Conservation (phyloP, 2,888 invertebrate species). For the Gastrophysa polygoni region DNA sequence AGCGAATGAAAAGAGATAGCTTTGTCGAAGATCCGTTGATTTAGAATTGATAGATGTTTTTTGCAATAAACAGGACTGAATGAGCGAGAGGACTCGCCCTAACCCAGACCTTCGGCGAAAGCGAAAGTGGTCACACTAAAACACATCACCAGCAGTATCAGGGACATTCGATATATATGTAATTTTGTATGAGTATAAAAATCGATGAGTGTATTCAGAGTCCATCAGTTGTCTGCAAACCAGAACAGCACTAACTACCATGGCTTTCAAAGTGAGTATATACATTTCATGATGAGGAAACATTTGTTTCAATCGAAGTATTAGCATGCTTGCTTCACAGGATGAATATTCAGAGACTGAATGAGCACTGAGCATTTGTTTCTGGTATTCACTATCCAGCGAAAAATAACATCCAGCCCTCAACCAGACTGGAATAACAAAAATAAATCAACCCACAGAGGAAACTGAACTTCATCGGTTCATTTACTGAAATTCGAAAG, state of each 20-base stretch:
- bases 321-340: too few relatives aligned
- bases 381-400: too few relatives aligned
- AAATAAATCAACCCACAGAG: too few relatives aligned
- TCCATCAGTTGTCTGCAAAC: slow-evolving; percentile 46
- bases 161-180: slow-evolving; percentile 27
- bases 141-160: not conserved
- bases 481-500: too few relatives aligned
- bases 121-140: slow-evolving; percentile 45
- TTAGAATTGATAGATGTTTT: not conserved
- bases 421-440: too few relatives aligned
- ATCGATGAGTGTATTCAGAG: slow-evolving; percentile 33
- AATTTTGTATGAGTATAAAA: slow-evolving; percentile 47
- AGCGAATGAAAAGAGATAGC: too few relatives aligned
- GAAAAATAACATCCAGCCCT: too few relatives aligned
- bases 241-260: slow-evolving; percentile 40
- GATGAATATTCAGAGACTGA: too few relatives aligned
- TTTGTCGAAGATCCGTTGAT: not conserved
- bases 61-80: not conserved
- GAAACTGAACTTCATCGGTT: too few relatives aligned
- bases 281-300: not conserved
- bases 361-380: too few relatives aligned
- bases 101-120: slow-evolving; percentile 56
- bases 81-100: slow-evolving; percentile 34
- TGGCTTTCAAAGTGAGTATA: slow-evolving; percentile 51
- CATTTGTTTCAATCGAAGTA: too few relatives aligned